Percentiles rank a stretch among this genome's conserved stretches.
These are phyloP conservation scores for Hyppa rectilinea DNA, from an alignment of 2,888 invertebrate genomes.

Conservation along the genomic window DNA sequence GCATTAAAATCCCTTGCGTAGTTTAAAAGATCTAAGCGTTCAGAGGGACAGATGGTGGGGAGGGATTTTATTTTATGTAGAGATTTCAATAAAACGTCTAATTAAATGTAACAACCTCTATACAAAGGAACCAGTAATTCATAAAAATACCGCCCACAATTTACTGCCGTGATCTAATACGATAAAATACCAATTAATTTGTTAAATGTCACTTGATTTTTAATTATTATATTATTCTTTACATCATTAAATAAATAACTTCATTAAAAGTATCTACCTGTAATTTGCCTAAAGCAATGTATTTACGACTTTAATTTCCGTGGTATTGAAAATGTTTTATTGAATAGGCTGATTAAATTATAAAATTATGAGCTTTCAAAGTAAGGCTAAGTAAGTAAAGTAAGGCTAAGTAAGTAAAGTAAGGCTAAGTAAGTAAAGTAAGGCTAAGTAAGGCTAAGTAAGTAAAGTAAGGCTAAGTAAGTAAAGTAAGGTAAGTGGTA, in stretches of 20 bases:
- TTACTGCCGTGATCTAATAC: constrained; percentile 10
- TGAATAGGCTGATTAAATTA: background rate
- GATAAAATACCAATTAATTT: constrained; percentile 40
- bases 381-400: no score
- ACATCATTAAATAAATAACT: constrained; percentile 8
- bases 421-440: no score
- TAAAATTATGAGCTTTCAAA: background rate
- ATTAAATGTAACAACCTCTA: background rate
- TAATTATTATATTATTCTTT: constrained; percentile 20
- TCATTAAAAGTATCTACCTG: background rate
- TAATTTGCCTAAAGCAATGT: background rate
- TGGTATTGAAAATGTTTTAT: background rate
- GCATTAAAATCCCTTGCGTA: no score
- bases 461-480: no score
- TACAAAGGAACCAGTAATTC: background rate
- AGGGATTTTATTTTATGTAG: no score
- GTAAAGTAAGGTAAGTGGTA: no score
- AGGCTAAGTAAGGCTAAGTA: no score
- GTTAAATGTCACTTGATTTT: constrained; percentile 52
- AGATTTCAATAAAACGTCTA: background rate
- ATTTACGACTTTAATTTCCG: background rate
- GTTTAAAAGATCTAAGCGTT: no score
- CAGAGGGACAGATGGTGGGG: no score
- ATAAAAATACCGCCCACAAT: constrained; percentile 14
- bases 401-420: no score